Evolutionary conservation across 2,113 vertebrate genomes (phyloP).

Genomic region (Sula dactylatra): DNA sequence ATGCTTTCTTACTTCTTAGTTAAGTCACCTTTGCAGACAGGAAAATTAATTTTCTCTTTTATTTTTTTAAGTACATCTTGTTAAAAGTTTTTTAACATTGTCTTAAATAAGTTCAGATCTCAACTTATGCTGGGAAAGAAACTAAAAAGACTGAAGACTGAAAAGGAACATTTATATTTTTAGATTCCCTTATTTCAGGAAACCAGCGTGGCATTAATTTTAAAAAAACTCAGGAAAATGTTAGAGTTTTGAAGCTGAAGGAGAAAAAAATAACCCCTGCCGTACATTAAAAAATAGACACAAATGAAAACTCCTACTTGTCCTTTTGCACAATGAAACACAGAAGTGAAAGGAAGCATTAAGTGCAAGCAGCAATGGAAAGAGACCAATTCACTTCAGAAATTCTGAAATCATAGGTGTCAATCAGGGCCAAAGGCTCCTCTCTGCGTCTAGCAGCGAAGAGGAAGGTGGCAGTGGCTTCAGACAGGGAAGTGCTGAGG

Average conservation of each 20-base stretch:
- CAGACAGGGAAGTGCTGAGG: rapidly evolving
- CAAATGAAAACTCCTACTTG: neutral
- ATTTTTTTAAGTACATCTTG: neutral
- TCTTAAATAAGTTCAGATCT: neutral
- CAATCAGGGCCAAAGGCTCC: neutral
- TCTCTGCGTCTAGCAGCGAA: neutral
- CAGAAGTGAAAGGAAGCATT: neutral
- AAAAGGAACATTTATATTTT: neutral
- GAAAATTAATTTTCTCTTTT: neutral
- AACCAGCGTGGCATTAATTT: neutral
- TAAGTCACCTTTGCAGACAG: neutral
- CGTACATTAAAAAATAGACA: neutral
- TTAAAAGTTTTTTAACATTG: neutral
- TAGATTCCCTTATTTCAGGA: neutral
- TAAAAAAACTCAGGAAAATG: neutral
- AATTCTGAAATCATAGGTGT: neutral
- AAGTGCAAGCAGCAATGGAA: rapidly evolving
- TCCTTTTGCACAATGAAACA: neutral
- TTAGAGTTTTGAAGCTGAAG: neutral
- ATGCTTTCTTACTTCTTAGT: neutral
- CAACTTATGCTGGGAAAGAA: neutral
- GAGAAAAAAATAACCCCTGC: neutral
- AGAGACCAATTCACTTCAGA: rapidly evolving
- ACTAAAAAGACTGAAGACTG: neutral
- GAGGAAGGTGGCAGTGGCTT: neutral